Conservation (phyloP, 2,113 vertebrate species). For the Grallaria varia region DNA sequence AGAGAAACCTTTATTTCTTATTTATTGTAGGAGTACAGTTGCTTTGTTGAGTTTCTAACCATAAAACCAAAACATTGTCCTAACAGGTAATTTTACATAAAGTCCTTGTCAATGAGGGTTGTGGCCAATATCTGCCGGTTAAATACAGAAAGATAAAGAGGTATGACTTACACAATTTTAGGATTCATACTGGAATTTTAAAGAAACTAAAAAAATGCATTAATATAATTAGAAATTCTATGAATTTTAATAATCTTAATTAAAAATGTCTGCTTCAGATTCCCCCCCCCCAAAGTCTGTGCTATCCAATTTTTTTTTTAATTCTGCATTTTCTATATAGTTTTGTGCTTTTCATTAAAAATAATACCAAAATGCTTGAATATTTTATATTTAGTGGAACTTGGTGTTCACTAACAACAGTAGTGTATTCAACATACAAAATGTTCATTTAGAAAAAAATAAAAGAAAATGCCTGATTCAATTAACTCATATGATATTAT, state of each 20-base stretch:
- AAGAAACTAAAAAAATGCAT: background rate
- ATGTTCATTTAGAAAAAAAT: background rate
- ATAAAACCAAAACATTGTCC: background rate
- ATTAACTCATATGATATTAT: background rate
- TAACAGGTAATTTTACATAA: background rate
- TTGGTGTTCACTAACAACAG: background rate
- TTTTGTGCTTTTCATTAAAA: background rate
- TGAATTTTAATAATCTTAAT: background rate
- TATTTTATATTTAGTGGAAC: background rate
- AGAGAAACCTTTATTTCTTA: background rate
- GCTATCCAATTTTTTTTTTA: background rate
- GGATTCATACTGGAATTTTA: background rate
- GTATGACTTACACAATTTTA: background rate
- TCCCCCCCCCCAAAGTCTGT: fast-evolving
- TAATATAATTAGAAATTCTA: background rate
- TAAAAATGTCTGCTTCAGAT: background rate
- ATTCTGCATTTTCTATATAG: background rate
- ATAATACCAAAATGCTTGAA: background rate
- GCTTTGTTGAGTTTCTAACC: background rate
- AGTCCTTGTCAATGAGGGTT: background rate
- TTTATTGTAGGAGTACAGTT: background rate
- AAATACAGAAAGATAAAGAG: background rate
- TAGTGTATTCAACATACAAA: background rate
- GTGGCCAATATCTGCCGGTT: background rate
- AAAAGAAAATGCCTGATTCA: background rate